Percentiles rank a stretch among this genome's conserved stretches.
Evolutionary conservation across 2,797 vertebrate genomes (phyloP).

Genomic region (Gymnodraco acuticeps): DNA sequence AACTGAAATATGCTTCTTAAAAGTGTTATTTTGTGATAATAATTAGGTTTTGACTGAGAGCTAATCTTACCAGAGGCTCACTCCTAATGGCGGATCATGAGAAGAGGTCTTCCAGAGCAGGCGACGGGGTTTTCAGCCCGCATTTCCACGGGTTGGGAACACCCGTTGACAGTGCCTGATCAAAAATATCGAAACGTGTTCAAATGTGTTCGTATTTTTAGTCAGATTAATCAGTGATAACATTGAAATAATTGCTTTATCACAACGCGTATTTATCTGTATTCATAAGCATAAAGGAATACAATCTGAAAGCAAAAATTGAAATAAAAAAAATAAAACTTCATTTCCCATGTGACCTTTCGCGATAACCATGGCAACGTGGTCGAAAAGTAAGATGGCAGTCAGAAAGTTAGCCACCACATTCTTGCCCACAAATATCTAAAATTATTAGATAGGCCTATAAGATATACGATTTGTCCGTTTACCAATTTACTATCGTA

Average conservation of each 20-base stretch:
- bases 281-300: neutral
- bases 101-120: conserved; percentile 76
- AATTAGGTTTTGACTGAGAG: conserved; percentile 26
- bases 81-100: conserved; percentile 89
- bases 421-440: no score
- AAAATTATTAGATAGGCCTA: no score
- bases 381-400: no score
- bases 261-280: fast-evolving
- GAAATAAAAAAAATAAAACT: neutral
- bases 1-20: fast-evolving
- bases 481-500: no score
- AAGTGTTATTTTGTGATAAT: neutral
- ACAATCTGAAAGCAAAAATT: no score
- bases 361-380: no score
- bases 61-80: conserved; percentile 77
- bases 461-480: no score
- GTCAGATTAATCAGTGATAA: fast-evolving
- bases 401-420: no score
- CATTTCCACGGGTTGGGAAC: conserved; percentile 64
- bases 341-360: conserved; percentile 26
- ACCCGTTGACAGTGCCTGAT: conserved; percentile 61
- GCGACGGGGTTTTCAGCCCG: conserved; percentile 85
- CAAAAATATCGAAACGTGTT: conserved; percentile 9
- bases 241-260: no score
- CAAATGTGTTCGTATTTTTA: fast-evolving